Conservation (phyloP, 1,140 invertebrate genomes). For the Ganaspis sp. region DNA sequence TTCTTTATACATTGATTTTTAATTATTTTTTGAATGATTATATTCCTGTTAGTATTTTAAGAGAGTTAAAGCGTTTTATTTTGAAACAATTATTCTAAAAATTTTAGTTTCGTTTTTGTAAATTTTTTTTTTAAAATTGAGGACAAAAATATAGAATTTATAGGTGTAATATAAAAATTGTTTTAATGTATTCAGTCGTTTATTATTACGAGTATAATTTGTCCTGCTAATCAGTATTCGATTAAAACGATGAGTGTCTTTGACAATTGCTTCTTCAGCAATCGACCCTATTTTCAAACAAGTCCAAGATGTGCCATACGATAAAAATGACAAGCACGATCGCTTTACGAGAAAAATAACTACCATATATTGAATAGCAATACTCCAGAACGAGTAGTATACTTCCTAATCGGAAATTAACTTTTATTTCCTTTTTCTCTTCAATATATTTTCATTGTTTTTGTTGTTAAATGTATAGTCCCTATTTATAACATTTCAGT, state of each 20-base stretch:
- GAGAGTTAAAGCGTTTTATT: too few relatives aligned
- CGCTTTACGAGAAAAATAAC: background rate
- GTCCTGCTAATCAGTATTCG: background rate
- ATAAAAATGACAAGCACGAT: conserved; percentile 19
- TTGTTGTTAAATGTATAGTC: background rate
- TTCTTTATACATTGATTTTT: too few relatives aligned
- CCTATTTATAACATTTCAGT: background rate
- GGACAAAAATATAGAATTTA: too few relatives aligned
- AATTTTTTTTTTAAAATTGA: too few relatives aligned
- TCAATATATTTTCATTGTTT: background rate
- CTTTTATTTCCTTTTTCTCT: background rate
- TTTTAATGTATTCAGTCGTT: too few relatives aligned
- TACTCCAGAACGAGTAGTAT: background rate
- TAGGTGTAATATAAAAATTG: too few relatives aligned
- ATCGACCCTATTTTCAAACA: conserved; percentile 18
- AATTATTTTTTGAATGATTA: too few relatives aligned
- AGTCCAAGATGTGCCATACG: background rate
- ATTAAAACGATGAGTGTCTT: background rate
- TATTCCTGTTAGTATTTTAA: too few relatives aligned
- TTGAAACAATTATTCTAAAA: too few relatives aligned
- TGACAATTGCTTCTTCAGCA: background rate
- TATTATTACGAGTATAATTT: background rate
- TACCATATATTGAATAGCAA: conserved; percentile 12
- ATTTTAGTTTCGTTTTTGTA: too few relatives aligned
- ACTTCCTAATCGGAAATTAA: background rate